phyloP scores from a whole-genome alignment of 2,113 vertebrate genomes.

The Redunca redunca region DNA sequence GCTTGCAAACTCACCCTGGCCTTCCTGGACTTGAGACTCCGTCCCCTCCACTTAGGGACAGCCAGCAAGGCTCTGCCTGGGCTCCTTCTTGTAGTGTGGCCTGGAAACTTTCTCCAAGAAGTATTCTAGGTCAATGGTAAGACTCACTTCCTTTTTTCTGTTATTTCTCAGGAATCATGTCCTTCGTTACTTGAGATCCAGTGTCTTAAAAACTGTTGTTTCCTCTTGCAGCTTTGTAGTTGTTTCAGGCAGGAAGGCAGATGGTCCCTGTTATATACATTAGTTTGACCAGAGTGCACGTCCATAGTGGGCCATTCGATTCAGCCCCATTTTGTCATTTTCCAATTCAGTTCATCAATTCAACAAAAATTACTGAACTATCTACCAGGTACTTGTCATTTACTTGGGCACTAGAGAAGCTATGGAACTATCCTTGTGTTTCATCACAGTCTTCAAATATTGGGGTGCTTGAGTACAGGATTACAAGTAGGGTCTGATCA shows the following conservation, averaged over 20 bases:
- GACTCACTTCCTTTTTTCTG: neutral
- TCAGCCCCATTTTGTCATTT: neutral
- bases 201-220: neutral
- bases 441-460: neutral
- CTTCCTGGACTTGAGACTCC: neutral
- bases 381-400: neutral
- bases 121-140: neutral
- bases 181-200: neutral
- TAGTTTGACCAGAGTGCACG: neutral
- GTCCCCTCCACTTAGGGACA: neutral
- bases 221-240: neutral
- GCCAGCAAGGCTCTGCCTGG: neutral
- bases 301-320: neutral
- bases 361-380: neutral
- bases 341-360: neutral
- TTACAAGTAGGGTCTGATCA: neutral
- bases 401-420: neutral
- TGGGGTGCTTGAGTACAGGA: neutral
- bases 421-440: neutral
- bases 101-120: neutral
- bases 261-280: neutral
- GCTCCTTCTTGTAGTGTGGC: neutral
- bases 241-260: neutral
- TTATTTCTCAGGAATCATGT: neutral
- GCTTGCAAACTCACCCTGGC: neutral